Base-by-base conservation (phyloP, 2,797 vertebrate genomes). In the Falco rusticolus region DNA sequence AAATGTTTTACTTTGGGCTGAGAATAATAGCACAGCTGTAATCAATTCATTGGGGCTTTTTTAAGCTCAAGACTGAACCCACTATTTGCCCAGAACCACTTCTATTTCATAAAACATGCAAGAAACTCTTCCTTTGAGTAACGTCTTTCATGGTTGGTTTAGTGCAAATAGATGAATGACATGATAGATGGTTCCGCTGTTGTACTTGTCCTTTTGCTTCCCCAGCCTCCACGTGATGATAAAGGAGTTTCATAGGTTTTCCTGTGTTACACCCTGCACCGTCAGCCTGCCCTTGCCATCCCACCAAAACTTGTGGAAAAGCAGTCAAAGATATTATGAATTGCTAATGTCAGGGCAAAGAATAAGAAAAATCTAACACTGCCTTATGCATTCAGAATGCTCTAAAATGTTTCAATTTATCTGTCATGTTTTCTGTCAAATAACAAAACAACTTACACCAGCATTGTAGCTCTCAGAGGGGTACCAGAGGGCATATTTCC, bases 131-230 rank as follows among this genome's bases (percentile, higher is more conserved):
- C 16, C 39, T 87, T 21, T 61, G 33, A 74, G 17, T 66, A 70
- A 70, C 5, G n/a, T 5, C 29, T 63, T 95, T 80, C 18, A 10
- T 19, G 45, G 84, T 53, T 86, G 54, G 21, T 90, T 87, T 96
- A 84, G 31, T 87, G 93, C 47, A 81, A 71, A 56, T 37, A 78
- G 59, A 88, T 26, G 87, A 34, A 65, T 78, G 59, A 71, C 51
- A 50, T 71, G 66, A 87, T 61, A 84, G 80, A 81, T 90, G 66
- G 25, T 39, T 95, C 83, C 17, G 17, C 69, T 77, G 45, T 95
- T 95, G 75, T 31, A 71, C 78, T 76, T 61, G 64, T 69, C 51
- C 53, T 74, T 78, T 94, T 95, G 60, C 56, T 79, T 94, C 90
- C 57, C 43, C 90, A 81, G 26, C 29, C 41, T 61, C 63, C 83